Conservation (phyloP, 1,140 invertebrate genomes). For the Euura saliciscinereae region DNA sequence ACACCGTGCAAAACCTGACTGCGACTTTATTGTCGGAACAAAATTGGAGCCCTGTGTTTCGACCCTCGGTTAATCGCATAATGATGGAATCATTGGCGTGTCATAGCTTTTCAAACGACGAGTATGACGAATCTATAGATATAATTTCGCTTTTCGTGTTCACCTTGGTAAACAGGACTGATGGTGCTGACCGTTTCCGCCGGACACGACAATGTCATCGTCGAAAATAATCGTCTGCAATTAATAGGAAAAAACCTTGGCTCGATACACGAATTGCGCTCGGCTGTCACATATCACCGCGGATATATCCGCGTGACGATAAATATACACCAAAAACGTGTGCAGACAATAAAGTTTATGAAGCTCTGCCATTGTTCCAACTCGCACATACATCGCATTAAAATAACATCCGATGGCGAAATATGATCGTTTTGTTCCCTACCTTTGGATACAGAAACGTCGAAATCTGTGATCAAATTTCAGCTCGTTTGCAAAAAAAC, state of each 20-base stretch:
- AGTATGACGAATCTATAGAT: slow-evolving; percentile 7
- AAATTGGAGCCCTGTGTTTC: not conserved
- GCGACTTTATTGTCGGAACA: not conserved
- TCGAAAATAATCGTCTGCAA: not conserved
- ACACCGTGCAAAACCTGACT: not conserved
- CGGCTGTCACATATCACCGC: not conserved
- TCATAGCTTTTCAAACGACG: not conserved
- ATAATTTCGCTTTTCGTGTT: slow-evolving; percentile 29
- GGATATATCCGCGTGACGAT: not conserved
- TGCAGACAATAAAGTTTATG: not conserved
- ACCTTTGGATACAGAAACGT: too few species aligned
- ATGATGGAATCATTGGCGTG: not conserved
- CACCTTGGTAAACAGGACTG: slow-evolving; percentile 24
- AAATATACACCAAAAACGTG: not conserved
- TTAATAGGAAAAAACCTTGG: not conserved
- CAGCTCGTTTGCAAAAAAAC: too few species aligned
- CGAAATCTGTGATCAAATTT: too few species aligned
- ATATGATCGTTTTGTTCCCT: not conserved
- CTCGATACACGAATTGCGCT: not conserved
- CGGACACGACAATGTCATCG: slow-evolving; percentile 32
- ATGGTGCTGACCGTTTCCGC: slow-evolving; percentile 34
- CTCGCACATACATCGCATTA: not conserved
- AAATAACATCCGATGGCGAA: not conserved
- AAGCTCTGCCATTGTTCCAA: not conserved
- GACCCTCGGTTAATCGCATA: not conserved